Evolutionary conservation across 2,888 invertebrate species (phyloP).

Genomic region (Agapostemon virescens): DNA sequence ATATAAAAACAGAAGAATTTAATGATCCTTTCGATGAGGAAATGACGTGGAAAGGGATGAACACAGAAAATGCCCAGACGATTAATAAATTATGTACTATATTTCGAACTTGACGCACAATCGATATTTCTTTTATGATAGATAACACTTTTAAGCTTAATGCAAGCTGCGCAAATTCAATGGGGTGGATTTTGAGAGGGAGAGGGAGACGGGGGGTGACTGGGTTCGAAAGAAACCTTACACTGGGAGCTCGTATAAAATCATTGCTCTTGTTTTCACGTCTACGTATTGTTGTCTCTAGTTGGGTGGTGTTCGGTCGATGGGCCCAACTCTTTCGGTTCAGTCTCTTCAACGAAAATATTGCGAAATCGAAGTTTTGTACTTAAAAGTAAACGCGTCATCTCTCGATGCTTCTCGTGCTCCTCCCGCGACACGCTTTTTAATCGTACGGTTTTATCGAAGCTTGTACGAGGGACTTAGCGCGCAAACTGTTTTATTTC

Average conservation of each 20-base stretch:
- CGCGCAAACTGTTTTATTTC: slow-evolving; percentile 23
- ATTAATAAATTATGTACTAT: slow-evolving; percentile 75
- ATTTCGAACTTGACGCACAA: slow-evolving; percentile 70
- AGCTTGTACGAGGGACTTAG: slow-evolving; percentile 40
- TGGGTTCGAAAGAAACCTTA: slow-evolving; percentile 53
- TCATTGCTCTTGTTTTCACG: slow-evolving; percentile 56
- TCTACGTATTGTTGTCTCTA: slow-evolving; percentile 64
- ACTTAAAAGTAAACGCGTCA: slow-evolving; percentile 62
- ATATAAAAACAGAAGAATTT: slow-evolving; percentile 1
- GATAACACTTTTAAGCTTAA: slow-evolving; percentile 67
- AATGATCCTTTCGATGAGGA: not conserved
- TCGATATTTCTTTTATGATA: slow-evolving; percentile 59
- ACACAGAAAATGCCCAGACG: slow-evolving; percentile 9
- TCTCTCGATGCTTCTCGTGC: slow-evolving; percentile 20
- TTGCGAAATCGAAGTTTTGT: slow-evolving; percentile 62
- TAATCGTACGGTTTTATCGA: slow-evolving; percentile 31
- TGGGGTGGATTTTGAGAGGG: slow-evolving; percentile 2
- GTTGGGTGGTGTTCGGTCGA: slow-evolving; percentile 52
- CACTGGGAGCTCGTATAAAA: slow-evolving; percentile 66
- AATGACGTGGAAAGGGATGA: not conserved
- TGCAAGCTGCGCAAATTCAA: slow-evolving; percentile 68
- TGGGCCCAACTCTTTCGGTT: slow-evolving; percentile 39
- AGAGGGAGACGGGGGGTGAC: not conserved
- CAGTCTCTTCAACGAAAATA: slow-evolving; percentile 59
- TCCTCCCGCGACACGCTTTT: not conserved